A percentile compares a stretch with the other conserved stretches of the same genome.
Conservation (phyloP, 2,888 invertebrate genomes). For the Spodoptera littoralis region DNA sequence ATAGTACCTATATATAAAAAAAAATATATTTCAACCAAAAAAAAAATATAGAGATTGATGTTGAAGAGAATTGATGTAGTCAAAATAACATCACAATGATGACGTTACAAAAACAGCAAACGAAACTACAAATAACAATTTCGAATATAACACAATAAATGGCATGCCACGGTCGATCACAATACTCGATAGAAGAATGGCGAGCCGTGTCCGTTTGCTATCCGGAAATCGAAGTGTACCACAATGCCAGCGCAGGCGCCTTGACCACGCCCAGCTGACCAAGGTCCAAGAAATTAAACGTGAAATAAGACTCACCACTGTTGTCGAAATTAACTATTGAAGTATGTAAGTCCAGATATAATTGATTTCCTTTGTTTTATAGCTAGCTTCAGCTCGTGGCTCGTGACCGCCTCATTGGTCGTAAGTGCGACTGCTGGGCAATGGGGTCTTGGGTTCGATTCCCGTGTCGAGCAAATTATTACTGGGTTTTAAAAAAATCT, state of each 20-base stretch:
- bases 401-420: too few species aligned
- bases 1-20: too few species aligned
- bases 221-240: slow-evolving; percentile 74
- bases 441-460: too few species aligned
- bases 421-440: too few species aligned
- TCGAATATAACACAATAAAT: slow-evolving; percentile 6
- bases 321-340: slow-evolving; percentile 56
- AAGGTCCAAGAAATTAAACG: slow-evolving; percentile 86
- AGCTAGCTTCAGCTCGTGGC: too few species aligned
- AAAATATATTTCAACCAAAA: too few species aligned
- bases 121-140: slow-evolving; percentile 1
- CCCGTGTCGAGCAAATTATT: too few species aligned
- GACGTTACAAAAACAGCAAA: background rate
- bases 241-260: slow-evolving; percentile 64
- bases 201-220: slow-evolving; percentile 50
- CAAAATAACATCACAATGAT: background rate
- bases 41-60: too few species aligned
- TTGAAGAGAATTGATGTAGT: too few species aligned
- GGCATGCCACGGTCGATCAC: slow-evolving; percentile 47
- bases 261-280: slow-evolving; percentile 68
- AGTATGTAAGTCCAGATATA: slow-evolving; percentile 40
- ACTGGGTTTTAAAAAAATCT: too few species aligned
- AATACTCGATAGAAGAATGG: slow-evolving; percentile 49
- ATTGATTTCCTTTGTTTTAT: slow-evolving; percentile 34
- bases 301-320: slow-evolving; percentile 62